A percentile compares a stretch with the other conserved stretches of the same genome.
These are phyloP conservation scores for Anthopleura xanthogrammica DNA, from an alignment of 92 coral and sea anemone genomes.

Conservation along the genomic window DNA sequence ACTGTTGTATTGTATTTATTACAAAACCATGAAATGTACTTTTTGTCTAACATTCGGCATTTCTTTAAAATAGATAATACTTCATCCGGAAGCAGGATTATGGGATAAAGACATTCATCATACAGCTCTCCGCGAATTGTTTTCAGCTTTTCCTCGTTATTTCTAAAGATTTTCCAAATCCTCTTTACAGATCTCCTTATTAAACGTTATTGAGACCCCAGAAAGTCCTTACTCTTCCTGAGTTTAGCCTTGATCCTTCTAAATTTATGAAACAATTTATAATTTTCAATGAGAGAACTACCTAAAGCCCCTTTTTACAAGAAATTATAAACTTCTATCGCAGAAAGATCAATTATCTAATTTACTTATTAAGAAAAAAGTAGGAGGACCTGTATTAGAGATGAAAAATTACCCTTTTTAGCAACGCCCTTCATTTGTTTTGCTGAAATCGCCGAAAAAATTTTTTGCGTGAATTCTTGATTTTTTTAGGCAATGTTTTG, in stretches of 20 bases:
- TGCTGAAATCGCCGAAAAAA: neutral
- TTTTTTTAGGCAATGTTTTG: neutral
- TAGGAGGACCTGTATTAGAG: neutral
- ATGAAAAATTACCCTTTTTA: neutral
- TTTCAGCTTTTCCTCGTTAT: neutral
- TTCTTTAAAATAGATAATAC: neutral
- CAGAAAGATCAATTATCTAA: neutral
- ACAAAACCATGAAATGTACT: neutral
- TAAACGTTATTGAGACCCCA: neutral
- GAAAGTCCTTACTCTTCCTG: neutral
- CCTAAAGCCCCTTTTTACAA: neutral
- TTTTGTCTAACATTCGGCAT: slow-evolving; percentile 6
- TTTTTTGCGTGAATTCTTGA: neutral
- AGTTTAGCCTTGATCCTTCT: neutral
- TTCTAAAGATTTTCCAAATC: neutral
- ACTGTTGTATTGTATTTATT: neutral
- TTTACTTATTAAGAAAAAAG: neutral
- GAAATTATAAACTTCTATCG: neutral
- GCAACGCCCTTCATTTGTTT: neutral
- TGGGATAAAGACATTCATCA: neutral
- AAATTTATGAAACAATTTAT: neutral
- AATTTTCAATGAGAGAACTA: neutral
- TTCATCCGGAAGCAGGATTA: neutral
- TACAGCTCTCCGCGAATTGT: neutral
- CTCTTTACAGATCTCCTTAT: neutral